Base-by-base conservation (phyloP, 2,797 vertebrate genomes). In the Eleutherodactylus coqui region DNA sequence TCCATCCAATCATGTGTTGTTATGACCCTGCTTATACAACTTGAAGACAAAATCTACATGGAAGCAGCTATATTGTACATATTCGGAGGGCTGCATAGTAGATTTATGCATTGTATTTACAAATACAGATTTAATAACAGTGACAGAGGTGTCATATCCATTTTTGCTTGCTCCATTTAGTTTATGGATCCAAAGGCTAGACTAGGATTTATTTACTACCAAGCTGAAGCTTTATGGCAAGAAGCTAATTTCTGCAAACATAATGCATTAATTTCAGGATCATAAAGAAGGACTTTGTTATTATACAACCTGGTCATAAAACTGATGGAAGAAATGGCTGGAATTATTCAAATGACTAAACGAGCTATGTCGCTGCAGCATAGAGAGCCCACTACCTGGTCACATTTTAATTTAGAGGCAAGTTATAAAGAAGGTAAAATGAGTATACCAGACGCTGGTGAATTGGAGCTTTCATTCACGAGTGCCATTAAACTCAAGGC, bases 171-270 rank as follows among this genome's bases (percentile, higher is more conserved):
- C 76, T 84, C 47, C 86, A 87, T 87, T 87, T 87, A 76, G 82
- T 87, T 87, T 87, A 84, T 79, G 70, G 82, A 79, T 43, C 53
- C 69, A 67, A 84, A 75, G 67, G 86, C 82, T 79, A 84, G 82
- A 84, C 64, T 75, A 62, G 76, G 75, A 87, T 84, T 87, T 87
- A 84, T 87, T 87, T 84, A 80, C 77, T 84, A 80, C 45, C 76
- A 67, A 67, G 72, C 82, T 32, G 34, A 21, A 45, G 82, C 82
- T 87, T 87, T 84, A 84, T 84, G 86, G 82, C 55, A 84, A 87
- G 86, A 84, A 87, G 86, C 82, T 87, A 87, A 87, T 87, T 87
- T 84, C 86, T 80, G 82, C 82, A 84, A 87, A 87, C 86, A 87
- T 87, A 84, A 84, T 84, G 82, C 76, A 84, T 87, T 87, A 80